Percentiles rank a stretch among this genome's conserved stretches.
Conservation (phyloP, 2,113 vertebrate species). For the Phrynosoma platyrhinos region DNA sequence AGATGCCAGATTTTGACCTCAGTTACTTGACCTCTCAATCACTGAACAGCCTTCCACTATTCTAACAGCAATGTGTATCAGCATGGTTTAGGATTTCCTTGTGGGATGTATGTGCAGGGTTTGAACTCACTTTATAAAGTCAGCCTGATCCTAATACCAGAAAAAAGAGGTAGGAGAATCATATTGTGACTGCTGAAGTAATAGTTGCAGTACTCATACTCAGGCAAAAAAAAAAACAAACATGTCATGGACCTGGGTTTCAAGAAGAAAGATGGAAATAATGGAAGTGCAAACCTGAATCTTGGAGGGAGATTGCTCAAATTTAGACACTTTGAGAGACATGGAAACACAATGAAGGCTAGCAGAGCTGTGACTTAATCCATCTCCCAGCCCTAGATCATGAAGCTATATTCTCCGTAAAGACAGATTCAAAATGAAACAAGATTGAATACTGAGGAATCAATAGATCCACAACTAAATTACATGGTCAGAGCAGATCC, state of each 20-base stretch:
- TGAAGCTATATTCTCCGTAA: neutral
- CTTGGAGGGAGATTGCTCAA: neutral
- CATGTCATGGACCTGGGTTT: neutral
- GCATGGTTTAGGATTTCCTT: neutral
- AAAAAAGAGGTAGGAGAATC: neutral
- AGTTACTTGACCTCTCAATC: neutral
- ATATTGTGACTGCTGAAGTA: neutral
- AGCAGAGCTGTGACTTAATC: neutral
- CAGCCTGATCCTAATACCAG: neutral
- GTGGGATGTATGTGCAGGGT: neutral
- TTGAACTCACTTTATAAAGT: neutral
- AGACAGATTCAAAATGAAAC: neutral
- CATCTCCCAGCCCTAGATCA: neutral
- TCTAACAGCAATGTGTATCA: neutral
- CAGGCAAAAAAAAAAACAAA: no score
- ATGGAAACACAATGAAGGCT: neutral
- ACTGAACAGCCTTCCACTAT: neutral
- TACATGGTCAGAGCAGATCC: neutral
- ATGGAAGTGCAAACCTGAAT: neutral
- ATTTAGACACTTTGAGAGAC: neutral
- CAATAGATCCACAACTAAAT: neutral
- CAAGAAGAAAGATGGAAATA: neutral
- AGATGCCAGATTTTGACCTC: fast-evolving
- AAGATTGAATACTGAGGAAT: neutral
- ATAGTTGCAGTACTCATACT: neutral